Conservation (phyloP, 2,797 vertebrate species). For the Leontocebus nigricollis region DNA sequence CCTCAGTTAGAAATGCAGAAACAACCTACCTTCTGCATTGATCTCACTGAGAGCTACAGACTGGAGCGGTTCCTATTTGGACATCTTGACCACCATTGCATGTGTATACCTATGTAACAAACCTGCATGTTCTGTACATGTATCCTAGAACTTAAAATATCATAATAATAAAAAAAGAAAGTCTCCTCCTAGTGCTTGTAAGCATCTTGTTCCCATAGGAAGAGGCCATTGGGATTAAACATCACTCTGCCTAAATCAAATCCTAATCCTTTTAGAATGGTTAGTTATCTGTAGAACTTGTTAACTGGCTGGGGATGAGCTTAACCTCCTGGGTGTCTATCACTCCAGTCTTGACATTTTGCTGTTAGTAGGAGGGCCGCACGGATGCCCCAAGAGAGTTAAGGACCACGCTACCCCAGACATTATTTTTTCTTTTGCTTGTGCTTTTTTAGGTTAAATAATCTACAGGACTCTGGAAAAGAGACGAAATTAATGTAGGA, state of each 20-base stretch:
- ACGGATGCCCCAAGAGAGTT: background rate
- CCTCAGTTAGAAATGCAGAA: no score
- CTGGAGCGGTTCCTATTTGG: no score
- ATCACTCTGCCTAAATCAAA: background rate
- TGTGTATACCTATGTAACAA: no score
- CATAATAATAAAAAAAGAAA: background rate
- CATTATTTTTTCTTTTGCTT: background rate
- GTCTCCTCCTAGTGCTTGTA: background rate
- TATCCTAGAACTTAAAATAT: no score
- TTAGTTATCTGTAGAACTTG: background rate
- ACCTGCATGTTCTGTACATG: no score
- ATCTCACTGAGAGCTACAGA: no score
- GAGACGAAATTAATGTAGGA: background rate
- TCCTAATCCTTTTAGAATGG: constrained; percentile 1
- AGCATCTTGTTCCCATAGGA: background rate
- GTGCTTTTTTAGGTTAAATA: background rate
- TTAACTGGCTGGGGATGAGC: background rate
- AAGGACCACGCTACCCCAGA: background rate
- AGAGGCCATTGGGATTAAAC: background rate
- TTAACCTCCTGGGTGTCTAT: background rate
- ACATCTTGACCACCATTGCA: no score
- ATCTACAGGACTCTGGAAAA: background rate
- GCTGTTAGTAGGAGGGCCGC: background rate
- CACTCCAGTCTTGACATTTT: background rate
- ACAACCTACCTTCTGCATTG: no score